Percentiles rank a stretch among this genome's conserved stretches.
Conservation (phyloP, 2,113 vertebrate genomes). For the Anhinga rufa region DNA sequence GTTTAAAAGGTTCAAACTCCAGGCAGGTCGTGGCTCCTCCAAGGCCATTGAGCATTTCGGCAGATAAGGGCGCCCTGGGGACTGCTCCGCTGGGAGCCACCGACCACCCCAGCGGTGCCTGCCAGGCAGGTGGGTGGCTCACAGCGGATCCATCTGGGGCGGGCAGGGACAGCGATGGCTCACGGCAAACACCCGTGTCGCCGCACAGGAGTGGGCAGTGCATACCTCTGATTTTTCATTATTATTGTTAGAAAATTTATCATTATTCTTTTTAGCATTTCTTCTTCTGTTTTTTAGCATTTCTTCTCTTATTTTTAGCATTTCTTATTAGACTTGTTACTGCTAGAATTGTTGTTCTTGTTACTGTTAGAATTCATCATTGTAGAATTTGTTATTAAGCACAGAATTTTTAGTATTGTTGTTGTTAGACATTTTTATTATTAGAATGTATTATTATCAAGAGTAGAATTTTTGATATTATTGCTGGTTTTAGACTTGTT, state of each 20-base stretch:
- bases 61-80: no score
- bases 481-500: no score
- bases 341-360: no score
- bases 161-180: not conserved
- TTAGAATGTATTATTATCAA: no score
- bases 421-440: not conserved
- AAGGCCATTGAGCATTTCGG: rapidly evolving
- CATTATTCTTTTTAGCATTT: no score
- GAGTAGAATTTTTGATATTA: not conserved
- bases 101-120: rapidly evolving
- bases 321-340: no score
- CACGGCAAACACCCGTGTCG: not conserved
- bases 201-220: not conserved
- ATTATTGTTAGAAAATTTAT: not conserved
- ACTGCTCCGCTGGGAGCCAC: rapidly evolving
- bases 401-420: no score
- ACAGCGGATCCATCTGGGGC: rapidly evolving
- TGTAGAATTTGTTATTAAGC: not conserved
- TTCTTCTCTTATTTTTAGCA: no score
- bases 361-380: not conserved
- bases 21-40: not conserved
- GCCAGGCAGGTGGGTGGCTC: no score
- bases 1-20: not conserved
- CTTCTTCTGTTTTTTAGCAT: no score
- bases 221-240: rapidly evolving